Evolutionary conservation across 2,797 vertebrate species (phyloP), one percentile per base, ranked within the genome.

Genomic region (Macropodus opercularis): DNA sequence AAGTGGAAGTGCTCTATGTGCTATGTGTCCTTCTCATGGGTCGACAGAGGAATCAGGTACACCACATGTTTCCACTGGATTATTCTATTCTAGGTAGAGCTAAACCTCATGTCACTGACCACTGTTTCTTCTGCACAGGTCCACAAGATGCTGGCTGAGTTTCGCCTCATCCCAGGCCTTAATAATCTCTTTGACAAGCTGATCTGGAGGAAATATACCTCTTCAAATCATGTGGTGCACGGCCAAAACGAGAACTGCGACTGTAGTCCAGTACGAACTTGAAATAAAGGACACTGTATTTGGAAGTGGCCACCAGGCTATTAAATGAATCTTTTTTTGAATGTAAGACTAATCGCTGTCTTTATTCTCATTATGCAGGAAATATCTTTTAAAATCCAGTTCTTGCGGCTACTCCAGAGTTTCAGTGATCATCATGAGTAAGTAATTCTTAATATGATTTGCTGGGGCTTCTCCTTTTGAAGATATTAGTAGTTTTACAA

Each of bases 391-490:
- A 99, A 99, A 91, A 99, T 99, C 81, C 97, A 98, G 82, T 99
- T 99, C 75, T 83, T 99, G 87, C 92, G 98, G 77, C 93, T 99
- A 55, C 95, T 99, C 41, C 98, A 99, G 89, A 98, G 97, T 86
- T 99, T 99, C 89, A 99, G 98, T 53, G 98, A 99, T 84, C 97
- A 99, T 76, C 98, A 99, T 0, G 97, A 99, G 98, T 99, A 90
- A 96, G 96, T 93, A 8, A 7, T 2, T 2, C 3, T 36, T 39
- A 3, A 35, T 18, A 4, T 26, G 0, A 31, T 1, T 10, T 5
- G 2, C 23, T 4, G 3, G 6, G 19, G 12, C 4, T 55, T 14
- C 13, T 1, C 42, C 0, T 3, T 35, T 26, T 34, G 2, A 6
- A 13, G 3, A 8, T 38, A 1, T 18, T 15, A 36, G n/a, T 8